A percentile compares a stretch with the other conserved stretches of the same genome.
phyloP scores from a whole-genome alignment of 2,888 invertebrate genomes.

The Luffia ferchaultella region DNA sequence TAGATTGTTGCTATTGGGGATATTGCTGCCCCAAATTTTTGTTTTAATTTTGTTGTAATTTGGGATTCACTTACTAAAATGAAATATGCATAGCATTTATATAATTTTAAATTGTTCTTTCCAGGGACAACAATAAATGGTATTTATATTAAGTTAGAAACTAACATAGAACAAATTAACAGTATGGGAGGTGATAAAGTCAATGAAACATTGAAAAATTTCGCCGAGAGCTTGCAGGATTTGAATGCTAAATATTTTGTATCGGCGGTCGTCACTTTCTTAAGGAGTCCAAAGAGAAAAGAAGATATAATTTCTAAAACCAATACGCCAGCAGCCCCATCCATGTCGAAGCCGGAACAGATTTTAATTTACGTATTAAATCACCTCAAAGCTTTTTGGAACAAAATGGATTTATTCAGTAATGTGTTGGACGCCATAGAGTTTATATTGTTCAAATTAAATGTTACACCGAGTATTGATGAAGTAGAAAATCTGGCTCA shows the following conservation, averaged over 20 bases:
- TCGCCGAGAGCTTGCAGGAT: slow-evolving; percentile 29
- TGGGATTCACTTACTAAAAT: neutral
- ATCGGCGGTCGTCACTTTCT: slow-evolving; percentile 31
- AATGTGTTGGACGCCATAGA: slow-evolving; percentile 36
- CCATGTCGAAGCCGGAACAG: slow-evolving; percentile 47
- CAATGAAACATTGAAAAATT: slow-evolving; percentile 26
- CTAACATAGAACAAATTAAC: slow-evolving; percentile 24
- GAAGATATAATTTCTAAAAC: slow-evolving; percentile 32
- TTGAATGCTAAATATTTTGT: slow-evolving; percentile 30
- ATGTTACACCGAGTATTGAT: slow-evolving; percentile 36
- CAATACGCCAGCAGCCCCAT: slow-evolving; percentile 27
- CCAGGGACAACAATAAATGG: slow-evolving; percentile 26
- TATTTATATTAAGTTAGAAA: slow-evolving; percentile 29
- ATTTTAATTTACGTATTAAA: slow-evolving; percentile 36
- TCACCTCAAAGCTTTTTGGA: slow-evolving; percentile 22
- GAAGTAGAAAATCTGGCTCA: slow-evolving; percentile 42
- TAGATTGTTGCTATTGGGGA: no score
- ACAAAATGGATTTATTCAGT: slow-evolving; percentile 25
- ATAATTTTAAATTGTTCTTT: slow-evolving; percentile 17
- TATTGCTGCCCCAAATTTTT: no score
- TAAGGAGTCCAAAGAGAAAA: slow-evolving; percentile 35
- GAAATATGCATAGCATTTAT: slow-evolving; percentile 1
- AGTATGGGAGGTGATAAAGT: slow-evolving; percentile 22
- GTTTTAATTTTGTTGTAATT: neutral
- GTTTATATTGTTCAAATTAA: slow-evolving; percentile 39